Evolutionary conservation across 2,113 vertebrate genomes (phyloP).

Genomic region (Chloropsis hardwickii): DNA sequence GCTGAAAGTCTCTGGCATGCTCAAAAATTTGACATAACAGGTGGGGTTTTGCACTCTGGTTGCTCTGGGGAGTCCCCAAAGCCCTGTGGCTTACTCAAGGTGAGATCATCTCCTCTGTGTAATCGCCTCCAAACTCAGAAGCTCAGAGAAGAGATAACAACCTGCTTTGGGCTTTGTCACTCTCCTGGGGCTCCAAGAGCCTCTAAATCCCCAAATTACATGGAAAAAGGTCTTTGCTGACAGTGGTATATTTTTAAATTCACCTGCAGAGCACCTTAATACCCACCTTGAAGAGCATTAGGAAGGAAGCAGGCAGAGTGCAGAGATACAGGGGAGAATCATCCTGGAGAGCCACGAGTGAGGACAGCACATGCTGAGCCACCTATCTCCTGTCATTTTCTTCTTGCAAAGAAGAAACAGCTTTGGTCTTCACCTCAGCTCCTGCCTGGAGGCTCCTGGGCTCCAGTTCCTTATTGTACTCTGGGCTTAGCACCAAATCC

Average conservation of each 20-base stretch:
- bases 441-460: background rate
- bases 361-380: rapidly evolving
- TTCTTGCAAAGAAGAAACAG: background rate
- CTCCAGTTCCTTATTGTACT: background rate
- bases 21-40: background rate
- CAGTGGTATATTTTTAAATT: background rate
- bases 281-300: background rate
- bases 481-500: background rate
- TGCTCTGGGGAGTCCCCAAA: background rate
- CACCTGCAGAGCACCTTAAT: background rate
- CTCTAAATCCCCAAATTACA: background rate
- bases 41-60: background rate
- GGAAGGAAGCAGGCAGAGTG: background rate
- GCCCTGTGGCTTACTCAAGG: background rate
- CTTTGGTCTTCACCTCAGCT: background rate
- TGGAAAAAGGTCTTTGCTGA: background rate
- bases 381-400: rapidly evolving
- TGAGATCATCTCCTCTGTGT: background rate
- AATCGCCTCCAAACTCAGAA: background rate
- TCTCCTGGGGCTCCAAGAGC: background rate
- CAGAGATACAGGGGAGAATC: background rate
- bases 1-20: background rate
- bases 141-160: background rate
- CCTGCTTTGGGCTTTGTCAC: background rate
- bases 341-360: rapidly evolving